phyloP scores from a whole-genome alignment of 2,888 invertebrate species.

The Anagyrus pseudococci region DNA sequence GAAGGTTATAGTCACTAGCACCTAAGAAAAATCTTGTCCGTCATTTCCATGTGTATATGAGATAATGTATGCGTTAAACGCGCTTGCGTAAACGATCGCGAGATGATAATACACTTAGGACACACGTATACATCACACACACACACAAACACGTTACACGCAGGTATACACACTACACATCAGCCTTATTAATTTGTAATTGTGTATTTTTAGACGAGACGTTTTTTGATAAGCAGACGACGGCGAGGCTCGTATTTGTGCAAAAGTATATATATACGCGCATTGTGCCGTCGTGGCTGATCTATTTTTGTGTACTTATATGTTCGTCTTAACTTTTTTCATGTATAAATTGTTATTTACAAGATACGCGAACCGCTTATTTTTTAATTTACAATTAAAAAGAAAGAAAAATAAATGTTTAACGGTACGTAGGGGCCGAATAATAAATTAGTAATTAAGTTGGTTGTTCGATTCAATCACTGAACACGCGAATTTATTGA shows the following conservation, averaged over 20 bases:
- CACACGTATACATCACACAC: too few relatives aligned
- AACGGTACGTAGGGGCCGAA: too few relatives aligned
- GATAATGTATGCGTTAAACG: conserved; percentile 14
- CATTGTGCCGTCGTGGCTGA: background rate
- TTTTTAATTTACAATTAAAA: background rate
- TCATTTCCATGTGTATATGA: conserved; percentile 32
- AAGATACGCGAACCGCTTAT: background rate
- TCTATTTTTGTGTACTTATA: background rate
- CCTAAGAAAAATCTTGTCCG: conserved; percentile 24
- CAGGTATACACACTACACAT: background rate
- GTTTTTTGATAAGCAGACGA: background rate
- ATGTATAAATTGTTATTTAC: background rate
- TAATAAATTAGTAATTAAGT: background rate
- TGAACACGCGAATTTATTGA: background rate
- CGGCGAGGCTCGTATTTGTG: background rate
- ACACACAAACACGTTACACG: too few relatives aligned
- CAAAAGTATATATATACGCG: too few relatives aligned
- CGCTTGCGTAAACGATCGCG: background rate
- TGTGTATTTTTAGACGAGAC: background rate
- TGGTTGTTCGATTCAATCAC: background rate
- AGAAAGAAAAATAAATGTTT: background rate
- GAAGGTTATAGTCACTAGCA: conserved; percentile 29
- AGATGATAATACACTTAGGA: background rate
- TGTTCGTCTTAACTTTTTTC: background rate
- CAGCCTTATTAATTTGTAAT: background rate